Percentiles rank a stretch among this genome's conserved stretches.
Evolutionary conservation across 1,140 invertebrate species (phyloP).

Genomic region (Himalopsyche phryganea): DNA sequence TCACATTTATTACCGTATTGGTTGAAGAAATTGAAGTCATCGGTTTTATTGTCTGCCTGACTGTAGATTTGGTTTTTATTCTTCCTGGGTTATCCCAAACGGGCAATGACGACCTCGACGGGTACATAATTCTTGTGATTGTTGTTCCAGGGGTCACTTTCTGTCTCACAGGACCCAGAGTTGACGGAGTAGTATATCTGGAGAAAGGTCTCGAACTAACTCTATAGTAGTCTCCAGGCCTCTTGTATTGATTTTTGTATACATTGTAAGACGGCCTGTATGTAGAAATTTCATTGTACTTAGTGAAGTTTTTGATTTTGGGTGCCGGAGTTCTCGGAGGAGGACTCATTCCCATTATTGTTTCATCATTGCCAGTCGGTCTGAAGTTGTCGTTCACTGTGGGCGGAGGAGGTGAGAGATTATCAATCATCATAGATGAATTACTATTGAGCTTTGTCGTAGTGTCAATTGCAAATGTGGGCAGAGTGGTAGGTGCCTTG

Average conservation of each 20-base stretch:
- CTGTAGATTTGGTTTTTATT: constrained; percentile 19
- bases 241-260: constrained; percentile 42
- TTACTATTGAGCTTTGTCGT: constrained; percentile 38
- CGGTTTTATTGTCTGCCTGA: constrained; percentile 12
- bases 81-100: constrained; percentile 26
- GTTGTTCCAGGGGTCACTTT: constrained; percentile 25
- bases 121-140: constrained; percentile 25
- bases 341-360: constrained; percentile 53
- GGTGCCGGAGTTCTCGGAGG: constrained; percentile 44
- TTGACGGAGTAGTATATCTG: constrained; percentile 26
- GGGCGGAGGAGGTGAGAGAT: constrained; percentile 49
- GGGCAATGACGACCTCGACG: constrained; percentile 20
- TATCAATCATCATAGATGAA: constrained; percentile 42
- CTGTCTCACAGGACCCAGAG: constrained; percentile 11
- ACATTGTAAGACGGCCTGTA: constrained; percentile 46
- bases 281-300: constrained; percentile 49
- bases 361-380: constrained; percentile 43
- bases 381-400: constrained; percentile 45
- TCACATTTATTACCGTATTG: constrained; percentile 20
- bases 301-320: constrained; percentile 40
- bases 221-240: constrained; percentile 37
- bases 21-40: constrained; percentile 3
- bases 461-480: constrained; percentile 38
- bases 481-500: constrained; percentile 37
- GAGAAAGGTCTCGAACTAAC: constrained; percentile 28